Conservation (phyloP, 2,888 invertebrate genomes). For the Heliconius sara region DNA sequence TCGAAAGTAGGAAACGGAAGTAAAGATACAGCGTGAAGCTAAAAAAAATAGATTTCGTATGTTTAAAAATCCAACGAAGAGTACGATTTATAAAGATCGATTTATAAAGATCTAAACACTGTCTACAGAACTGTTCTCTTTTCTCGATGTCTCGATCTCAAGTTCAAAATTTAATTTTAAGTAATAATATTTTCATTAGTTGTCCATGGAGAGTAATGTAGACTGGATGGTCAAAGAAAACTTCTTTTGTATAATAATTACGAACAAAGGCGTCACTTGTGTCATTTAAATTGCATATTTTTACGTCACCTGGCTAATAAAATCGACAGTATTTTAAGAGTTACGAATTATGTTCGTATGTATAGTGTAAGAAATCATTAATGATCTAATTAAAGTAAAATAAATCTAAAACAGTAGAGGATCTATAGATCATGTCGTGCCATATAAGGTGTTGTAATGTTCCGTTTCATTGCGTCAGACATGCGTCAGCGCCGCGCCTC, state of each 20-base stretch:
- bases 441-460: constrained; percentile 29
- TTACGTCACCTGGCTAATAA: background rate
- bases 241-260: too few species aligned
- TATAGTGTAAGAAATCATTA: background rate
- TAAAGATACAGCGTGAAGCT: too few species aligned
- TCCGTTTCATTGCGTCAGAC: constrained; percentile 60
- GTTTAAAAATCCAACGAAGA: too few species aligned
- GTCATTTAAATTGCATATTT: background rate
- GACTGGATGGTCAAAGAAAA: background rate
- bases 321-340: background rate
- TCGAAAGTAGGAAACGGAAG: too few species aligned
- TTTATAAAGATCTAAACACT: background rate
- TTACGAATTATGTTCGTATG: background rate
- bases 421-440: constrained; percentile 20
- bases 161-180: too few species aligned
- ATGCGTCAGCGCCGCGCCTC: constrained; percentile 72
- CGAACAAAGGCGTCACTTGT: too few species aligned
- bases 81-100: background rate
- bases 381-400: background rate
- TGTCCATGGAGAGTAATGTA: background rate
- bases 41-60: too few species aligned
- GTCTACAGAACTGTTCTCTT: background rate
- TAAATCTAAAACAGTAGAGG: background rate
- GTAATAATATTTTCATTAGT: background rate
- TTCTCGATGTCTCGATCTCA: background rate